Conservation (phyloP, 2,888 invertebrate species). For the Synergus japonicus region DNA sequence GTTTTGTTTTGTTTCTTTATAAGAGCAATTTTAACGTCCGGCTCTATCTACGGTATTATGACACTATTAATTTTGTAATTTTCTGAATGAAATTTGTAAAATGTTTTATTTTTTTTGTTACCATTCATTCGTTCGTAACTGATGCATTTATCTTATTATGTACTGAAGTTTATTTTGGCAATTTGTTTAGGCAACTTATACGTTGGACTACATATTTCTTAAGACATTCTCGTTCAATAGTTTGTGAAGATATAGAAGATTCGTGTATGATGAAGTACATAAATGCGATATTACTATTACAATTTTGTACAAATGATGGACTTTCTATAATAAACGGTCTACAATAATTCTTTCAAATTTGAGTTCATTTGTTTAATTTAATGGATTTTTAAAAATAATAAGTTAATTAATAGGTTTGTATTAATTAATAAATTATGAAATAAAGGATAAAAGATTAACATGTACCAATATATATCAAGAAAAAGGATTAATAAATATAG, state of each 20-base stretch:
- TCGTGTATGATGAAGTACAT: background rate
- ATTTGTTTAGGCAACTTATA: background rate
- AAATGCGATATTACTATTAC: constrained; percentile 43
- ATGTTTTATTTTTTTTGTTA: background rate
- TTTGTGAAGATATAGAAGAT: background rate
- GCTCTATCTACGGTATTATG: no score
- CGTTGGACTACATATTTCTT: background rate
- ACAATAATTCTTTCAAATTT: background rate
- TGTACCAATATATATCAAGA: no score
- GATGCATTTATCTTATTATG: background rate
- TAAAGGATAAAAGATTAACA: no score
- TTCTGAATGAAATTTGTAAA: background rate
- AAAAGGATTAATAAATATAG: no score
- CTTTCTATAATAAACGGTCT: constrained; percentile 49
- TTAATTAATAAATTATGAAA: no score
- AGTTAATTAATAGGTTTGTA: no score
- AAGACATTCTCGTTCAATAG: background rate
- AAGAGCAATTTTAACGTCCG: no score
- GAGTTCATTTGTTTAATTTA: background rate
- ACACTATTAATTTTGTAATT: no score
- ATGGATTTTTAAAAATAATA: no score
- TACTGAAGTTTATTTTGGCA: background rate
- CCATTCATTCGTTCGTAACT: background rate
- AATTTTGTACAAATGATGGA: constrained; percentile 68
- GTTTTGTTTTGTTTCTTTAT: no score